Percentiles rank a stretch among this genome's conserved stretches.
Conservation (phyloP, 2,113 vertebrate genomes). For the Tetrax tetrax region DNA sequence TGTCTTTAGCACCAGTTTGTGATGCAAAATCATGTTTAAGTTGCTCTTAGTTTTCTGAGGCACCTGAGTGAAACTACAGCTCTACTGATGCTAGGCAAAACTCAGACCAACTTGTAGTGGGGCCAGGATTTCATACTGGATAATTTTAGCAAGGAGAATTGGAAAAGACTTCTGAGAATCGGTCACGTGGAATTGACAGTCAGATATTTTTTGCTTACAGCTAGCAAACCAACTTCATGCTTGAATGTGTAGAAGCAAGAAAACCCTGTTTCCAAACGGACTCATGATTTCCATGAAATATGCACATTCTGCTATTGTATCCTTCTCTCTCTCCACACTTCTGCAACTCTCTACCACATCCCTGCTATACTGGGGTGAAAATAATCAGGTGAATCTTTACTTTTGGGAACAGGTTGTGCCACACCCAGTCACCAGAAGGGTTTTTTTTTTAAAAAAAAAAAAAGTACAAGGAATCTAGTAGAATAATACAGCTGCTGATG, state of each 20-base stretch:
- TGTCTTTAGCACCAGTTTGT: not conserved
- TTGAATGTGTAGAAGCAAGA: not conserved
- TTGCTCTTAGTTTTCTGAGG: not conserved
- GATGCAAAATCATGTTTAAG: not conserved
- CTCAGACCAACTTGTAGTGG: not conserved
- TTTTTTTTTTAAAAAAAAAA: not conserved
- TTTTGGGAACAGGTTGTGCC: constrained; percentile 71
- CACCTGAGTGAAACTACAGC: not conserved
- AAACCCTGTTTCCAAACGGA: not conserved
- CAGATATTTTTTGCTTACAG: constrained; percentile 23
- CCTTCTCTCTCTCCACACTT: not conserved
- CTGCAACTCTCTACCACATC: not conserved
- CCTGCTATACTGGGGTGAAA: not conserved
- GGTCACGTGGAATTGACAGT: constrained; percentile 5
- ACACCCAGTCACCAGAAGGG: constrained; percentile 62
- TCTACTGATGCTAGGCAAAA: not conserved
- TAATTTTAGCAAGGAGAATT: not conserved
- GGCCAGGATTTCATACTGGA: not conserved
- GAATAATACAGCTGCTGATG: constrained; percentile 75
- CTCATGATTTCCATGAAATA: not conserved
- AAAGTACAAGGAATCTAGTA: constrained; percentile 65
- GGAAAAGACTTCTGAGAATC: constrained; percentile 18
- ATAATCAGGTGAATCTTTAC: constrained; percentile 60
- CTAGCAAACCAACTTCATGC: not conserved
- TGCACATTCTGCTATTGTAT: not conserved